Base-by-base conservation (phyloP, 2,888 invertebrate genomes). In the Caenorhabditis sp. region DNA sequence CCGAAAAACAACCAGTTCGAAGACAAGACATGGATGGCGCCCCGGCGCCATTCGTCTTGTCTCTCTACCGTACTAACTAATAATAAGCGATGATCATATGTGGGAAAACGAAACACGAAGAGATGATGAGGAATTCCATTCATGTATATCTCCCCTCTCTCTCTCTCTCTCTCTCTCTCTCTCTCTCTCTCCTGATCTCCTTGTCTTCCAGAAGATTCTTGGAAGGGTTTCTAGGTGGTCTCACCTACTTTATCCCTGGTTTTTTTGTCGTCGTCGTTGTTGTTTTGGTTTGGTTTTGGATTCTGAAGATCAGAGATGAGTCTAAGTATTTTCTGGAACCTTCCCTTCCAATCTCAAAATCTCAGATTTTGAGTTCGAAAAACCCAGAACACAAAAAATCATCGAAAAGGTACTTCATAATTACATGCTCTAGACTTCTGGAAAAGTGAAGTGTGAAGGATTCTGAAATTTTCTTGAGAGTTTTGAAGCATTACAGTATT, bases 241-340 rank as follows among this genome's bases (percentile, higher is more conserved):
- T 66, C 74, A 75, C 74, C 74, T 75, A 75, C 64, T 75, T 75
- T 56, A 41, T 66, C 58, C 49, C 24, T 35, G 31, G 19, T 72
- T 58, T 47, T n/a, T n/a, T n/a, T n/a, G n/a, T n/a, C n/a, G n/a
- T n/a, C n/a, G n/a, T n/a, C n/a, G n/a, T n/a, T n/a, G n/a, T n/a
- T n/a, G n/a, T n/a, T n/a, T n/a, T n/a, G n/a, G 35, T 35, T 61
- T 59, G 6, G 38, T 38, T 38, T 38, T 38, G 6, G 38, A 12
- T 10, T 38, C 12, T 12, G 38, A 38, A 38, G 12, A 38, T 38
- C 38, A 10, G 6, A 10, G 38, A 10, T 38, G n/a, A n/a, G n/a
- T n/a, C n/a, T n/a, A n/a, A n/a, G n/a, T n/a, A n/a, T n/a, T n/a
- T n/a, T n/a, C n/a, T n/a, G n/a, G n/a, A n/a, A n/a, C n/a, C n/a